Evolutionary conservation across 2,797 vertebrate species (phyloP).

Genomic region (Epinephelus awoara): DNA sequence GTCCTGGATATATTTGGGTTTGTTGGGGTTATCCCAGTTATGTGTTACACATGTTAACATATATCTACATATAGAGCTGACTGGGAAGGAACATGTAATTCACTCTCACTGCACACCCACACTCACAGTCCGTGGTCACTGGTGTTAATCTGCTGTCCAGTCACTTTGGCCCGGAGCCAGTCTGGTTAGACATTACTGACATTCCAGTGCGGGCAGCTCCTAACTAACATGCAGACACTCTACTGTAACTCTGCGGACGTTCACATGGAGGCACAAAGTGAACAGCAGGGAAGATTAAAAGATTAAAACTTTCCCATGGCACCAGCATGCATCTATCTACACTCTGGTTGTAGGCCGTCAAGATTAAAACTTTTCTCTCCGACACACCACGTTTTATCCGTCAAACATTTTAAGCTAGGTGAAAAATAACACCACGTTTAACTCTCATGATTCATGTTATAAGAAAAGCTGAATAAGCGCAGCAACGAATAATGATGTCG

Average conservation of each 20-base stretch:
- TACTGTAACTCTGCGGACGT: constrained; percentile 17
- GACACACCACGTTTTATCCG: no score
- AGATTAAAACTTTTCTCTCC: no score
- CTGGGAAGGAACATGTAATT: constrained; percentile 7
- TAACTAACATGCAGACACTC: constrained; percentile 13
- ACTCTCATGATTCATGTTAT: no score
- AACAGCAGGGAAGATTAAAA: neutral
- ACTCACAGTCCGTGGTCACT: constrained; percentile 5
- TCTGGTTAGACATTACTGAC: constrained; percentile 74
- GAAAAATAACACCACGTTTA: no score
- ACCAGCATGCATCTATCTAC: neutral
- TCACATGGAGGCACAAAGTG: neutral
- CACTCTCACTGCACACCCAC: neutral
- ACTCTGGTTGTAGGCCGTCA: no score
- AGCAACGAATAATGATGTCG: no score
- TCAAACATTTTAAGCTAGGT: no score
- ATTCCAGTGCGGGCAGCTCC: constrained; percentile 64
- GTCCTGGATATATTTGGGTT: neutral
- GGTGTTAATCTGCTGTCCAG: constrained; percentile 60
- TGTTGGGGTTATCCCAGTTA: neutral
- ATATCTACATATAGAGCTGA: neutral
- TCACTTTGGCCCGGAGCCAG: constrained; percentile 66
- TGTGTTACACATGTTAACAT: neutral
- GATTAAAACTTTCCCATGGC: constrained; percentile 6
- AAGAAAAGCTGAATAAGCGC: no score